Evolutionary conservation across 2,888 invertebrate genomes (phyloP).

Genomic region (Apamea epomidion): DNA sequence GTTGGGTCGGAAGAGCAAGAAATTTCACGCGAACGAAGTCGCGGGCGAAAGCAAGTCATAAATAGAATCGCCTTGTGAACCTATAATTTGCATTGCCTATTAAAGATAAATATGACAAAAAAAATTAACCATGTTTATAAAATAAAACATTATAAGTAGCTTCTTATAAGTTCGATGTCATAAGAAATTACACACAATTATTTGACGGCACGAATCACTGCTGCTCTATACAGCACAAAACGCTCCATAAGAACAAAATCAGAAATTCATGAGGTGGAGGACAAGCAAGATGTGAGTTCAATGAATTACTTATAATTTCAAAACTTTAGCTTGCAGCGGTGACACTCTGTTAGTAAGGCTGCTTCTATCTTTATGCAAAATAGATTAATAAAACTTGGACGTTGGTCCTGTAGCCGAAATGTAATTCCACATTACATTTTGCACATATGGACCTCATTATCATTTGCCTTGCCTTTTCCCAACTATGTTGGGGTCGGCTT

Average conservation of each 20-base stretch:
- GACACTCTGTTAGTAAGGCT: neutral
- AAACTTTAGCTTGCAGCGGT: neutral
- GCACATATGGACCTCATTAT: neutral
- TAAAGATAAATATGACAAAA: neutral
- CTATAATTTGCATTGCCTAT: neutral
- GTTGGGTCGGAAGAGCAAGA: no score
- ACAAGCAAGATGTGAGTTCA: neutral
- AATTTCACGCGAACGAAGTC: no score
- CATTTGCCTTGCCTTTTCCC: no score
- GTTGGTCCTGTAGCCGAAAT: neutral
- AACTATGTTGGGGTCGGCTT: no score
- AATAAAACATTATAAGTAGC: neutral
- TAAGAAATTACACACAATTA: neutral
- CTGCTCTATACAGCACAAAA: no score
- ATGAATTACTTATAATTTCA: conserved; percentile 13
- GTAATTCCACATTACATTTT: neutral
- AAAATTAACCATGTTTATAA: neutral
- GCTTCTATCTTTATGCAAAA: conserved; percentile 34
- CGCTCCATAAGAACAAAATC: neutral
- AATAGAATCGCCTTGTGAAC: neutral
- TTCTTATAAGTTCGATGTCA: neutral
- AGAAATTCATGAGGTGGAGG: neutral
- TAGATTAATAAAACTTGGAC: conserved; percentile 40
- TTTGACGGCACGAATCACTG: neutral
- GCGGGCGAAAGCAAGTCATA: no score